Conservation (phyloP, 1,140 invertebrate species). For the Drosophila rufa region DNA sequence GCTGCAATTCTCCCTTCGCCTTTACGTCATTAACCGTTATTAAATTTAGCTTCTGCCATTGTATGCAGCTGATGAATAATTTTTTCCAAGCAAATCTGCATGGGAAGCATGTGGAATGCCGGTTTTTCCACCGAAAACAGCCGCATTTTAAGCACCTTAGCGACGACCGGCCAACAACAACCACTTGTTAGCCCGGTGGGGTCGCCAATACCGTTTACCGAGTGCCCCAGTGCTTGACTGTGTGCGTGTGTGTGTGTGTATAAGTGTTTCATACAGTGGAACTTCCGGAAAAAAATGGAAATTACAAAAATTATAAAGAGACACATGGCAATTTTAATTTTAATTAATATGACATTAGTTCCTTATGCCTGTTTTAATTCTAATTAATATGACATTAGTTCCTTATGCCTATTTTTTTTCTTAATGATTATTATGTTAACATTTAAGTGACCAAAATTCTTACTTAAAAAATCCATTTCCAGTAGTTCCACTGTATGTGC, state of each 20-base stretch:
- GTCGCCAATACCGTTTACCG: slow-evolving; percentile 18
- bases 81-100: slow-evolving; percentile 8
- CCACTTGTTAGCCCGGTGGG: slow-evolving; percentile 42
- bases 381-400: too few relatives aligned
- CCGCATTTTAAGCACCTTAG: slow-evolving; percentile 15
- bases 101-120: slow-evolving; percentile 22
- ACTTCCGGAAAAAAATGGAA: not conserved
- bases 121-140: slow-evolving; percentile 24
- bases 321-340: not conserved
- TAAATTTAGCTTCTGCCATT: slow-evolving; percentile 39
- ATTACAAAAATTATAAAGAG: not conserved
- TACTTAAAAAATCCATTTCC: too few relatives aligned
- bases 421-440: not conserved
- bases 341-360: not conserved
- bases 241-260: not conserved
- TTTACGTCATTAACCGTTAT: slow-evolving; percentile 61
- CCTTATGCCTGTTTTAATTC: accelerated
- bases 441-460: too few relatives aligned
- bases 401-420: too few relatives aligned
- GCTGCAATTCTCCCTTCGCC: slow-evolving; percentile 25
- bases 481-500: slow-evolving; percentile 7
- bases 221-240: slow-evolving; percentile 2
- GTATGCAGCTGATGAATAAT: slow-evolving; percentile 10
- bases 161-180: slow-evolving; percentile 20
- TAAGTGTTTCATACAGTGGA: slow-evolving; percentile 4